Percentiles rank a stretch among this genome's conserved stretches.
Evolutionary conservation across 37 sponge, comb jelly and placozoan species (phyloP).

Genomic region (Dysidea cf. avara): DNA sequence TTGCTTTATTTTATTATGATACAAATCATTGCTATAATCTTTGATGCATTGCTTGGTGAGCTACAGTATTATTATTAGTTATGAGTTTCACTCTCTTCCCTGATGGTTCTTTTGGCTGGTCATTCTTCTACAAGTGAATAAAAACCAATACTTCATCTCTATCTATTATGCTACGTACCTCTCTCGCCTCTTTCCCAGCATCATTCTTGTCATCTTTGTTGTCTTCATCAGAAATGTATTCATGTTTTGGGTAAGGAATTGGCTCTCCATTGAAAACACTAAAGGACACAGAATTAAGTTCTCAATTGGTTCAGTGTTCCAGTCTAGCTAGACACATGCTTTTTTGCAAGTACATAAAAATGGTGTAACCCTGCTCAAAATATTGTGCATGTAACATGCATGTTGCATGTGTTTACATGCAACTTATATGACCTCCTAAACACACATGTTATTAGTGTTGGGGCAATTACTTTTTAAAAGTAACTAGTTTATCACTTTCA

Average conservation of each 20-base stretch:
- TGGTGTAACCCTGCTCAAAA: no score
- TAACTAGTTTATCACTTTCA: no score
- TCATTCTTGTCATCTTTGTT: conserved; percentile 69
- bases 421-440: conserved; percentile 9
- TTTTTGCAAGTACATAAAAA: no score
- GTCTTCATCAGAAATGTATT: conserved; percentile 87
- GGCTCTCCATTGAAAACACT: conserved; percentile 80
- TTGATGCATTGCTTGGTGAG: no score
- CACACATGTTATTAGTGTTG: conserved; percentile 10
- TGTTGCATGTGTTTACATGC: no score
- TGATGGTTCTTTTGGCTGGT: conserved; percentile 41
- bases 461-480: no score
- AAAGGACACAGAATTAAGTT: background rate
- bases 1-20: no score
- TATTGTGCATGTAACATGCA: no score
- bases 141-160: background rate
- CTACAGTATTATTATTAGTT: conserved; percentile 19
- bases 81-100: conserved; percentile 37
- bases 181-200: conserved; percentile 27
- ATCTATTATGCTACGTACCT: conserved; percentile 23
- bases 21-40: no score
- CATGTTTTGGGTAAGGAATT: conserved; percentile 90
- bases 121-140: background rate
- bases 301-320: background rate
- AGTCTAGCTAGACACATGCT: conserved; percentile 4